These are phyloP conservation scores for Chiloscyllium plagiosum DNA, from an alignment of 2,113 vertebrate genomes.

Conservation along the genomic window DNA sequence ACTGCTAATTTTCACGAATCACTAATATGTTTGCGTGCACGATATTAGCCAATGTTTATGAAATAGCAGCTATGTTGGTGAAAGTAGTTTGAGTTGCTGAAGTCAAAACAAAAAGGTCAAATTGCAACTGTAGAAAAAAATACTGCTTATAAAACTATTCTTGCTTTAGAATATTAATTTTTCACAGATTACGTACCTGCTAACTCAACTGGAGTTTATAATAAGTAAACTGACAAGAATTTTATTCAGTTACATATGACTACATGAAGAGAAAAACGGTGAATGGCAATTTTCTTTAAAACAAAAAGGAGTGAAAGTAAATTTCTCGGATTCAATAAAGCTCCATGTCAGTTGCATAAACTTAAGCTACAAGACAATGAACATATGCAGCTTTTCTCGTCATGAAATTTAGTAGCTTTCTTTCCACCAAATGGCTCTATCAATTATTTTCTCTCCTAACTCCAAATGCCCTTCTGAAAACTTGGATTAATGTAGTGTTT, in stretches of 20 bases:
- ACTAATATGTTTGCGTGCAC: not conserved
- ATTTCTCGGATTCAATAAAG: not conserved
- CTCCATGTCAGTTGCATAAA: not conserved
- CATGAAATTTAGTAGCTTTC: not conserved
- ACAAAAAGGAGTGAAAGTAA: not conserved
- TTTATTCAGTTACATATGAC: not conserved
- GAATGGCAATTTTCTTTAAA: not conserved
- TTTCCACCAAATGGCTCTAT: not conserved
- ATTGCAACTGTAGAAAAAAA: not conserved
- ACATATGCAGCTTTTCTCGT: not conserved
- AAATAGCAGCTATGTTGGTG: not conserved
- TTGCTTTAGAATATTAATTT: not conserved
- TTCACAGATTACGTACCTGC: not conserved
- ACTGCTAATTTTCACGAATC: no score
- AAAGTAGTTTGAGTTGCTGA: not conserved
- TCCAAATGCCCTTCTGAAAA: not conserved
- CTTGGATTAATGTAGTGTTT: not conserved
- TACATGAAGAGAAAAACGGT: not conserved
- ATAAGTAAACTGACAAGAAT: not conserved
- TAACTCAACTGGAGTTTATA: not conserved
- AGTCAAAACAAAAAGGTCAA: not conserved
- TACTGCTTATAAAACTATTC: not conserved
- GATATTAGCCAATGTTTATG: not conserved
- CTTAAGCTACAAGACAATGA: not conserved
- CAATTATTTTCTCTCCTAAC: not conserved